Conservation (phyloP, 2,888 invertebrate genomes). For the Halictus ligatus region DNA sequence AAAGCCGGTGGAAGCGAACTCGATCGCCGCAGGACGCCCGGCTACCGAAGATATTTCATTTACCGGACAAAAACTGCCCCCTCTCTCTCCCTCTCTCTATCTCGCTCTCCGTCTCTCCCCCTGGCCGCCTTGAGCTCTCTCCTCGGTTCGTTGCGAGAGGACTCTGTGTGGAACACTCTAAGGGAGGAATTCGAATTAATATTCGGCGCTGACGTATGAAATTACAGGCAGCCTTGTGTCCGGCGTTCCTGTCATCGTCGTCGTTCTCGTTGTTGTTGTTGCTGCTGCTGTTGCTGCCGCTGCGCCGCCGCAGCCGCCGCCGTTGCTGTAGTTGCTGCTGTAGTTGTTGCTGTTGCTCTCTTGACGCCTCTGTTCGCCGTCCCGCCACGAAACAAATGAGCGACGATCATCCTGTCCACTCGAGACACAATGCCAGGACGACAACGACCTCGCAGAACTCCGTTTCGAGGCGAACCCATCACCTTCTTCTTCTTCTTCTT, state of each 20-base stretch:
- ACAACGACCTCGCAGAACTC: slow-evolving; percentile 55
- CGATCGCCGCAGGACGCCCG: slow-evolving; percentile 78
- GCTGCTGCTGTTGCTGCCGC: slow-evolving; percentile 19
- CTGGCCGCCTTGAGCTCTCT: slow-evolving; percentile 31
- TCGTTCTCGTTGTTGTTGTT: slow-evolving; percentile 51
- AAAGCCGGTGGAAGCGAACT: slow-evolving; percentile 77
- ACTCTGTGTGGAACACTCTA: slow-evolving; percentile 32
- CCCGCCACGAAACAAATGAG: slow-evolving; percentile 81
- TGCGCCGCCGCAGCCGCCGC: not conserved
- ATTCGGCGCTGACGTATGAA: slow-evolving; percentile 84
- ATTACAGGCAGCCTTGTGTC: slow-evolving; percentile 78
- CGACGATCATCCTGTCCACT: slow-evolving; percentile 79
- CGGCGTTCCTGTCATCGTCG: slow-evolving; percentile 57
- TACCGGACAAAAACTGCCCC: slow-evolving; percentile 77
- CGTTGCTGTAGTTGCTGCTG: slow-evolving; percentile 38
- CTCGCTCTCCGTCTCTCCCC: not conserved
- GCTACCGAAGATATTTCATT: slow-evolving; percentile 83
- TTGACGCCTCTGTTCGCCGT: slow-evolving; percentile 63
- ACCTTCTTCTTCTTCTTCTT: slow-evolving; percentile 38
- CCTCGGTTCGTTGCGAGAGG: slow-evolving; percentile 40
- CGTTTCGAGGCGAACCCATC: slow-evolving; percentile 29
- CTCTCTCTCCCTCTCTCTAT: not conserved
- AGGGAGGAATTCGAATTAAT: slow-evolving; percentile 83
- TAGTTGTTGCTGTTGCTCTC: slow-evolving; percentile 15
- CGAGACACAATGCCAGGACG: slow-evolving; percentile 71